Evolutionary conservation across 2,888 invertebrate species (phyloP), one percentile per base, ranked within the genome.

Genomic region (Antitype chi): DNA sequence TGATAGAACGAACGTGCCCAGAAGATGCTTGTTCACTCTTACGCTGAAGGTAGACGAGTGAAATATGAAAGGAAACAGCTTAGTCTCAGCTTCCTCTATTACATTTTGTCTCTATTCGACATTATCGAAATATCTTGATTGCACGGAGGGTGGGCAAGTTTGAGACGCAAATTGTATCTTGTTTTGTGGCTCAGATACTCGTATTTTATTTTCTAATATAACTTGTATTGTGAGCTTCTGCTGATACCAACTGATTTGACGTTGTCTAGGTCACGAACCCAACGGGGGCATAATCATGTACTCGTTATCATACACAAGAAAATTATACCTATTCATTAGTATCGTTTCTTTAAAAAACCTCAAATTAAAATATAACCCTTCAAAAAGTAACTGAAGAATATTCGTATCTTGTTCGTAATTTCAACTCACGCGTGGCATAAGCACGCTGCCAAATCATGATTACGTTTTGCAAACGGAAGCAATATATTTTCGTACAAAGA

Each of bases 261-360:
- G 85, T 92, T 92, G 91, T 87, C 85, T 91, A 92, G 92, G 92
- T 92, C 90, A 89, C 76, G 91, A 80, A 82, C 89, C 47, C 90
- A 74, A 77, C 83, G 68, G 89, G 57, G 53, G 68, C 67, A 77
- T 59, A 28, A 76, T 81, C n/a, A 63, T 70, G 17, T 28, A 28
- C n/a, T 76, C 43, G 47, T 73, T 84, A 72, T 13, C 23, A 13
- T 38, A 60, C n/a, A 63, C 25, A 43, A 62, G 43, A 25, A 55
- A 70, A 70, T 52, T 60, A 74, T 53, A 60, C 32, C 60, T 23
- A 47, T 70, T 76, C 70, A 84, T 80, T 78, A 74, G 67, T 28
- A 25, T 53, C 15, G 38, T 55, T 83, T 83, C 57, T 67, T 73
- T 23, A 43, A 52, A 63, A 60, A 43, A 20, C 4, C 38, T 38